Conservation (phyloP, 2,113 vertebrate genomes). For the Cinclus mexicanus region DNA sequence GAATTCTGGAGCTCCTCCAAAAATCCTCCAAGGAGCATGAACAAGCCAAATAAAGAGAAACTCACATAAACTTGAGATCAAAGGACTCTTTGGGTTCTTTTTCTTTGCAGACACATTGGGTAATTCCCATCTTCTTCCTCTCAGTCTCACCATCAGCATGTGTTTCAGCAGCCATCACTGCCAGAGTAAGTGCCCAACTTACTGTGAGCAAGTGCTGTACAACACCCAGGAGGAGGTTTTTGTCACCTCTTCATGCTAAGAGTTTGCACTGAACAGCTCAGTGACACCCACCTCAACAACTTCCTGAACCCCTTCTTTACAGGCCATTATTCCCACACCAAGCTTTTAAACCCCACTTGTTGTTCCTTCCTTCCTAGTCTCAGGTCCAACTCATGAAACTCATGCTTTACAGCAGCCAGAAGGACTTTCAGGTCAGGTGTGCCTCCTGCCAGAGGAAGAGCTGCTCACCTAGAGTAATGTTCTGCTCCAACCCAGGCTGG, state of each 20-base stretch:
- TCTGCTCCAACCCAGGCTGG: not conserved
- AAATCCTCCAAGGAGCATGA: not conserved
- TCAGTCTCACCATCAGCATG: not conserved
- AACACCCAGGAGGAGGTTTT: not conserved
- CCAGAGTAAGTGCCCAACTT: not conserved
- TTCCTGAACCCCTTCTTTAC: not conserved
- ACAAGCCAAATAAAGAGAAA: constrained; percentile 27
- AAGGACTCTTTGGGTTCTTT: not conserved
- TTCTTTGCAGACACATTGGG: not conserved
- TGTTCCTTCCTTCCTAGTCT: not conserved
- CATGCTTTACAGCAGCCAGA: not conserved
- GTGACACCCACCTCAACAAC: not conserved
- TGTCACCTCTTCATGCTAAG: not conserved
- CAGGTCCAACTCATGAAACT: not conserved
- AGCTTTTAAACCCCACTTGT: not conserved
- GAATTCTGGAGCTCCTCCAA: constrained; percentile 25
- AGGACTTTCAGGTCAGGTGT: not conserved
- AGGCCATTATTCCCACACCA: not conserved
- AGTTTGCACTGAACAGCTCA: not conserved
- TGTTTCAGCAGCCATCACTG: not conserved
- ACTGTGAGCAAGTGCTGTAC: not conserved
- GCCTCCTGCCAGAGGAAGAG: not conserved
- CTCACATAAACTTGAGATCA: constrained; percentile 23
- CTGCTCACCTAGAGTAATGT: fast-evolving
- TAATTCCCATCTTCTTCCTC: constrained; percentile 13